These are phyloP conservation scores for Cheilosia pagana DNA, from an alignment of 2,888 invertebrate genomes.

Conservation along the genomic window DNA sequence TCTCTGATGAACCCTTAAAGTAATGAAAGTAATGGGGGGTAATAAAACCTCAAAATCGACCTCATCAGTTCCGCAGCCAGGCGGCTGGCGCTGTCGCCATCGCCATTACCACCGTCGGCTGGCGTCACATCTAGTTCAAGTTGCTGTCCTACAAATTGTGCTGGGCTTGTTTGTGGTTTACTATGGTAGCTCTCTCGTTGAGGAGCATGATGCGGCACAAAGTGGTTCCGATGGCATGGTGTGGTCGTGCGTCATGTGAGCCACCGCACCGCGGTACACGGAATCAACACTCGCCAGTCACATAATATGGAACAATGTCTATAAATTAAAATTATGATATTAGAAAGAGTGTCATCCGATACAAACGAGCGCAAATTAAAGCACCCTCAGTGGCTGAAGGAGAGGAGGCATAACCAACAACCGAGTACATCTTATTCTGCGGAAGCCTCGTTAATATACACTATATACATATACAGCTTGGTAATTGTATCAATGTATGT, in stretches of 20 bases:
- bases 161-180: constrained; percentile 66
- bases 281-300: constrained; percentile 66
- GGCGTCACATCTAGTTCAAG: constrained; percentile 56
- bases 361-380: constrained; percentile 76
- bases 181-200: constrained; percentile 43
- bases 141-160: constrained; percentile 67
- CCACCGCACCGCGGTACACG: constrained; percentile 26
- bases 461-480: not conserved
- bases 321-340: constrained; percentile 77
- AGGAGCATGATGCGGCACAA: constrained; percentile 59
- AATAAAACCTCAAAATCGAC: constrained; percentile 71
- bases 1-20: constrained; percentile 72
- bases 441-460: constrained; percentile 8
- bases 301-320: constrained; percentile 72
- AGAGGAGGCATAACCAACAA: constrained; percentile 40
- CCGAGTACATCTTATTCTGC: not conserved
- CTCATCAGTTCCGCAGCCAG: constrained; percentile 58
- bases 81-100: constrained; percentile 15
- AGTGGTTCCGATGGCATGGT: constrained; percentile 70
- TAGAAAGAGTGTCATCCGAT: constrained; percentile 76
- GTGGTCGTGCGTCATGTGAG: constrained; percentile 68
- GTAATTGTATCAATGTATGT: constrained; percentile 32
- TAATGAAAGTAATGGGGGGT: constrained; percentile 71
- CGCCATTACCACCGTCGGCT: constrained; percentile 9
- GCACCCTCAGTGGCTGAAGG: constrained; percentile 61